phyloP scores from a whole-genome alignment of 2,113 vertebrate species.

The Seriola quinqueradiata region DNA sequence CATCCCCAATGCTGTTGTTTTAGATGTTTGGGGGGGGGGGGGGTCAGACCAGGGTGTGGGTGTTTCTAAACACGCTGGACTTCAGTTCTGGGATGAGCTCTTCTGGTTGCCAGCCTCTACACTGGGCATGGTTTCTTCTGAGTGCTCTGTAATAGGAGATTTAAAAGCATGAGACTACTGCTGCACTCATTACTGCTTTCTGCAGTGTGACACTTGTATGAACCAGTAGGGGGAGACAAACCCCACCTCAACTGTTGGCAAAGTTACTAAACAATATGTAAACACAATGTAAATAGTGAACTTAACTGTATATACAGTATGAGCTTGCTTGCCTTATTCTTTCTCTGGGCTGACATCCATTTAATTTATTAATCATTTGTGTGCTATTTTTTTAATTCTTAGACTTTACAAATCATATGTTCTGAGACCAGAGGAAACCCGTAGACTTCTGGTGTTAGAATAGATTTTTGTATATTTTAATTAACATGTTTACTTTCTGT shows the following conservation, averaged over 20 bases:
- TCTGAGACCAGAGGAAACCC: conserved; percentile 16
- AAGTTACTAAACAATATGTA: conserved; percentile 54
- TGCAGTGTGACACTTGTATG: conserved; percentile 30
- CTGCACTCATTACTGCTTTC: conserved; percentile 37
- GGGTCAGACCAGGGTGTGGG: conserved; percentile 35
- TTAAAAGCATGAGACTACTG: conserved; percentile 52
- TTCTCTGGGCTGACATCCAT: conserved; percentile 49
- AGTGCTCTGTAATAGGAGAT: conserved; percentile 20
- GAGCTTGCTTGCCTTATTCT: conserved; percentile 83
- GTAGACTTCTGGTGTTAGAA: conserved; percentile 14
- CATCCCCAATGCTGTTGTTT: conserved; percentile 6
- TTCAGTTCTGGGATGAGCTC: conserved; percentile 7
- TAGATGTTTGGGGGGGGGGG: conserved; percentile 1
- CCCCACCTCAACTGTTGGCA: conserved; percentile 37
- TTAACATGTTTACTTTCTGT: not conserved
- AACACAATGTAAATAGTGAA: conserved; percentile 74
- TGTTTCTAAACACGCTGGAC: conserved; percentile 22
- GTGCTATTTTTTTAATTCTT: conserved; percentile 13
- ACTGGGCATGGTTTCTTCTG: not conserved
- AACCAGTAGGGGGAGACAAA: conserved; percentile 74
- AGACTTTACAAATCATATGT: conserved; percentile 31
- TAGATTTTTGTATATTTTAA: conserved; percentile 19
- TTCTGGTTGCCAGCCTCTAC: conserved; percentile 12
- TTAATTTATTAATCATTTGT: conserved; percentile 12
- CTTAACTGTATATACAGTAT: conserved; percentile 72